Evolutionary conservation across 2,888 invertebrate species (phyloP).

Genomic region (Pyrocoelia pectoralis): DNA sequence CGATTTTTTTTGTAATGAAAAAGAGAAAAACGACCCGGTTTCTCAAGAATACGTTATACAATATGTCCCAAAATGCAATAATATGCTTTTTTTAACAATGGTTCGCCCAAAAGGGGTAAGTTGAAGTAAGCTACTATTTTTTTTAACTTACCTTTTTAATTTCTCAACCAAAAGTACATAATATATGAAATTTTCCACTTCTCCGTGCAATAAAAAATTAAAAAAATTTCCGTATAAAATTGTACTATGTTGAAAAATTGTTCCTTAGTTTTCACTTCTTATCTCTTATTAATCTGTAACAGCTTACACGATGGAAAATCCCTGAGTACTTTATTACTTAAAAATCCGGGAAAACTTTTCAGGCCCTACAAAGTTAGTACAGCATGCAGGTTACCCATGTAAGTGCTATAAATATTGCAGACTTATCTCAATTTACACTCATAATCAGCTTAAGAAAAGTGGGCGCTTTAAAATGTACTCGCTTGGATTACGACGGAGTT

Average conservation of each 20-base stretch:
- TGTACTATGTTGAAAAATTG: background rate
- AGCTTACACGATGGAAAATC: slow-evolving; percentile 15
- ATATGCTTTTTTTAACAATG: too few species aligned
- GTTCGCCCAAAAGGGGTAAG: too few species aligned
- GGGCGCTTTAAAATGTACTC: slow-evolving; percentile 60
- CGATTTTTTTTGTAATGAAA: too few species aligned
- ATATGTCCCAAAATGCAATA: too few species aligned
- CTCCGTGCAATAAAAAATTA: background rate
- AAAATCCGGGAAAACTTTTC: slow-evolving; percentile 40
- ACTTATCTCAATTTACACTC: slow-evolving; percentile 62
- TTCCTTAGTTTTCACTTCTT: slow-evolving; percentile 10
- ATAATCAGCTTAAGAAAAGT: slow-evolving; percentile 64
- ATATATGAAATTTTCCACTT: too few species aligned
- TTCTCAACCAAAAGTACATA: too few species aligned
- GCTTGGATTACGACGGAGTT: slow-evolving; percentile 56
- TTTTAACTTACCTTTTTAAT: too few species aligned
- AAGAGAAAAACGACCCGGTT: too few species aligned
- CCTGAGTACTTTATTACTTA: slow-evolving; percentile 39
- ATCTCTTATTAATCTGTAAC: slow-evolving; percentile 21
- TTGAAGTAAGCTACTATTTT: too few species aligned
- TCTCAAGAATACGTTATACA: too few species aligned
- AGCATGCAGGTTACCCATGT: slow-evolving; percentile 54
- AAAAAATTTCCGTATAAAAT: background rate
- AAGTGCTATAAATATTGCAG: slow-evolving; percentile 61
- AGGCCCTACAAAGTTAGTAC: slow-evolving; percentile 34